A percentile compares a stretch with the other conserved stretches of the same genome.
These are phyloP conservation scores for Mugil cephalus DNA, from an alignment of 2,113 vertebrate species.

Conservation along the genomic window DNA sequence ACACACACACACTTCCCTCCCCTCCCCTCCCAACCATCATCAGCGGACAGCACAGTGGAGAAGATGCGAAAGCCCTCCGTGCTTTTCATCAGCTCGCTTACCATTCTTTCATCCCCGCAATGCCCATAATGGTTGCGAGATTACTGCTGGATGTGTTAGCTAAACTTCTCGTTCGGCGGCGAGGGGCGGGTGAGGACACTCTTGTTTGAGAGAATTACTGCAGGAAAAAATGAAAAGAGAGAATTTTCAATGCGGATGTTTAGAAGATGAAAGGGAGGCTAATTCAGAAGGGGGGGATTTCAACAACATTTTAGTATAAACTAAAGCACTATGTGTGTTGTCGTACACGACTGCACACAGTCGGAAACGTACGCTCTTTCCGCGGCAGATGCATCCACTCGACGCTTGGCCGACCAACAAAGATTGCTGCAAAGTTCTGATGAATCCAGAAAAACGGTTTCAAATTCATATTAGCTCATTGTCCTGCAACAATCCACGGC, in stretches of 20 bases:
- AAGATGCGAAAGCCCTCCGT: constrained; percentile 34
- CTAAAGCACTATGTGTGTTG: constrained; percentile 41
- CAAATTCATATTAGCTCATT: constrained; percentile 25
- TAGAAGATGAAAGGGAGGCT: constrained; percentile 55
- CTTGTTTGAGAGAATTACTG: constrained; percentile 59
- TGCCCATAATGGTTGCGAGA: constrained; percentile 69
- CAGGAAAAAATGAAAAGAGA: constrained; percentile 59
- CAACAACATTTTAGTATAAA: constrained; percentile 47
- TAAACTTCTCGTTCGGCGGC: constrained; percentile 70
- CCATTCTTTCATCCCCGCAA: constrained; percentile 67
- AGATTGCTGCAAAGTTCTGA: constrained; percentile 6
- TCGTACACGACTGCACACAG: constrained; percentile 33
- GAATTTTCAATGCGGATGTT: constrained; percentile 64
- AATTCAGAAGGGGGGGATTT: constrained; percentile 53
- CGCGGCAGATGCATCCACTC: constrained; percentile 37
- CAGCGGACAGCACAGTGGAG: constrained; percentile 49
- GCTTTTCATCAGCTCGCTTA: constrained; percentile 58
- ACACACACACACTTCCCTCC: too few species aligned
- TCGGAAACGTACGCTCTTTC: constrained; percentile 20
- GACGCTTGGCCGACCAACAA: neutral
- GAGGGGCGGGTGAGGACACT: constrained; percentile 27
- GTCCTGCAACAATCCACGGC: neutral
- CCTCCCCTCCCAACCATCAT: constrained; percentile 4
- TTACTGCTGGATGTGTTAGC: constrained; percentile 68
- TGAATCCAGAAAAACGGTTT: constrained; percentile 14